phyloP scores from a whole-genome alignment of 2,888 invertebrate genomes.

The Zaprionus bogoriensis region DNA sequence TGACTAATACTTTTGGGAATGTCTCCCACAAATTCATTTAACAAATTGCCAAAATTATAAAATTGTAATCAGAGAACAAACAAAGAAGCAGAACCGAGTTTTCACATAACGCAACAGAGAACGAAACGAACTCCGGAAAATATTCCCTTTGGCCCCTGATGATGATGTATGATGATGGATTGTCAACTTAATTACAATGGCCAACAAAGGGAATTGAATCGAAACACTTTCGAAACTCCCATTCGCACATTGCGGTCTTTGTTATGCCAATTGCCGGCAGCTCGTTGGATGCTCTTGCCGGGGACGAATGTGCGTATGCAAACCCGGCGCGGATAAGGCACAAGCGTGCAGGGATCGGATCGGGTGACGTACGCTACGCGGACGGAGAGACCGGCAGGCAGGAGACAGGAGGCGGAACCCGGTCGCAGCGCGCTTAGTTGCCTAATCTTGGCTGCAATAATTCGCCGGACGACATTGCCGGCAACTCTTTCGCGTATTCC shows the following conservation, averaged over 20 bases:
- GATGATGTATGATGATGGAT: conserved; percentile 82
- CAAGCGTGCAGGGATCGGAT: no score
- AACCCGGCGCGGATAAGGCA: conserved; percentile 10
- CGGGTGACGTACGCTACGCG: no score
- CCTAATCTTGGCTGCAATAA: conserved; percentile 70
- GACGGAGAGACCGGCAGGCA: no score
- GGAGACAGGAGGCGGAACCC: not conserved
- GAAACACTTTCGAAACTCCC: conserved; percentile 44
- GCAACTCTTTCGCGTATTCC: not conserved
- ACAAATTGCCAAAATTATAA: conserved; percentile 29
- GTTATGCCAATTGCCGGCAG: conserved; percentile 35
- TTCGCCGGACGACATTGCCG: conserved; percentile 26
- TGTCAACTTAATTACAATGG: conserved; percentile 79
- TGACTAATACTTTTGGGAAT: no score
- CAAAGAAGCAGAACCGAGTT: not conserved
- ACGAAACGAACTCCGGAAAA: conserved; percentile 20
- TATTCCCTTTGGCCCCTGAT: conserved; percentile 23
- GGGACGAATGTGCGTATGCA: conserved; percentile 46
- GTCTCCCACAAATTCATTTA: conserved; percentile 1
- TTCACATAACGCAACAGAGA: conserved; percentile 18
- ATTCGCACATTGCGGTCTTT: conserved; percentile 31
- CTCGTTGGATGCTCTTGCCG: conserved; percentile 21
- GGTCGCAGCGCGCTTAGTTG: conserved; percentile 60
- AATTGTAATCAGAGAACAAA: conserved; percentile 12
- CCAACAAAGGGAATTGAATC: conserved; percentile 73